Conservation (phyloP, 1,140 invertebrate genomes). For the Cotesia chilonis region DNA sequence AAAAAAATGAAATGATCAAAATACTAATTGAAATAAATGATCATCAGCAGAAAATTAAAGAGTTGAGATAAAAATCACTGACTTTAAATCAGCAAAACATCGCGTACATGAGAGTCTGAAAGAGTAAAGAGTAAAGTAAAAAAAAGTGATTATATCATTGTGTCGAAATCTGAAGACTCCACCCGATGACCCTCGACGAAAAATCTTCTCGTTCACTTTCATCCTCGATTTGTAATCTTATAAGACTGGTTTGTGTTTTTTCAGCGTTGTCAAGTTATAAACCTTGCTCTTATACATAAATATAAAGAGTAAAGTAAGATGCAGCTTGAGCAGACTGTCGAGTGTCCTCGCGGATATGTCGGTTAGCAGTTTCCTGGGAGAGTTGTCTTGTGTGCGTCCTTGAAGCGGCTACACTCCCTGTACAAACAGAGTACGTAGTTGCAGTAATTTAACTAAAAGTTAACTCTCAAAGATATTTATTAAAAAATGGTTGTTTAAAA, state of each 20-base stretch:
- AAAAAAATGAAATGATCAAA: too few species aligned
- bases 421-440: slow-evolving; percentile 26
- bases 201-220: slow-evolving; percentile 13
- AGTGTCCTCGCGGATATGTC: slow-evolving; percentile 51
- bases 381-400: slow-evolving; percentile 51
- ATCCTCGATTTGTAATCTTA: slow-evolving; percentile 18
- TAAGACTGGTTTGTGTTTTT: slow-evolving; percentile 43
- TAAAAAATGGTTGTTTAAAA: slow-evolving; percentile 28
- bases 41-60: background rate
- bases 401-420: slow-evolving; percentile 55
- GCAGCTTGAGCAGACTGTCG: slow-evolving; percentile 34
- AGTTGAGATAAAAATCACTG: background rate
- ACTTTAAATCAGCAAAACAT: background rate
- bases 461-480: background rate
- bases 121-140: background rate
- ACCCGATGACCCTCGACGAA: slow-evolving; percentile 19
- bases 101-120: background rate
- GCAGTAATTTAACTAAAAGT: too few species aligned
- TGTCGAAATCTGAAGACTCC: slow-evolving; percentile 28
- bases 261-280: slow-evolving; percentile 39
- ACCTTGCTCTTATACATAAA: slow-evolving; percentile 30
- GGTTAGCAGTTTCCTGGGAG: slow-evolving; percentile 60
- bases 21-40: too few species aligned
- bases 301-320: slow-evolving; percentile 37
- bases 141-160: background rate